A percentile compares a stretch with the other conserved stretches of the same genome.
phyloP scores from a whole-genome alignment of 2,797 vertebrate genomes.

The Hirundo rustica region DNA sequence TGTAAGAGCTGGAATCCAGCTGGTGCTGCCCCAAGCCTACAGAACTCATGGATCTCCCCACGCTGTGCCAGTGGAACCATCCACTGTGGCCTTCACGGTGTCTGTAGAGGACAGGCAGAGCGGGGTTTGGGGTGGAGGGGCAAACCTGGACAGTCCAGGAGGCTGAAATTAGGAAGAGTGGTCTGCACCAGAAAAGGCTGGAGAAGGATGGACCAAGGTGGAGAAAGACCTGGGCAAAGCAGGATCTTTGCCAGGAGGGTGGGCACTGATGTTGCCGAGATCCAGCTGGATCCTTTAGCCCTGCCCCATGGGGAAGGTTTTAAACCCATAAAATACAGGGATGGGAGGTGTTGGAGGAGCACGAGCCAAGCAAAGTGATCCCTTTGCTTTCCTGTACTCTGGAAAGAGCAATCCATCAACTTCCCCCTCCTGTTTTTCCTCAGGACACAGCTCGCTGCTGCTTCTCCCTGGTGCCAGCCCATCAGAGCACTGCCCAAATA shows the following conservation, averaged over 20 bases:
- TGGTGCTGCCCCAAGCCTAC: background rate
- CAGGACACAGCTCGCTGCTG: background rate
- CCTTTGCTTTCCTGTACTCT: background rate
- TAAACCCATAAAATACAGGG: background rate
- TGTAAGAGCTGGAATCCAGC: rapidly evolving
- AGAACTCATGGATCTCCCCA: background rate
- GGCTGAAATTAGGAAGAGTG: background rate
- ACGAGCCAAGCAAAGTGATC: rapidly evolving
- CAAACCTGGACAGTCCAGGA: background rate
- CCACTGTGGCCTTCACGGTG: background rate
- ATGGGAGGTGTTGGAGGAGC: background rate
- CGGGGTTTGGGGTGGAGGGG: background rate
- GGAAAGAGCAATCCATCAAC: background rate
- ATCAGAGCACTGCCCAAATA: rapidly evolving
- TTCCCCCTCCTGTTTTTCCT: background rate
- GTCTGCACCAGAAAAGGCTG: background rate
- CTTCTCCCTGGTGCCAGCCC: rapidly evolving
- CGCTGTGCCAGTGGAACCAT: background rate
- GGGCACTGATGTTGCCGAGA: background rate
- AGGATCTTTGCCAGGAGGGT: background rate
- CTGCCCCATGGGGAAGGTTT: background rate
- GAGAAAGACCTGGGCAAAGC: background rate
- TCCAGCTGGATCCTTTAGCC: background rate
- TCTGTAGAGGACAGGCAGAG: background rate
- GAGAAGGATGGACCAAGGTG: background rate